phyloP scores from a whole-genome alignment of 2,888 invertebrate species.

The Lasioglossum zephyrum region DNA sequence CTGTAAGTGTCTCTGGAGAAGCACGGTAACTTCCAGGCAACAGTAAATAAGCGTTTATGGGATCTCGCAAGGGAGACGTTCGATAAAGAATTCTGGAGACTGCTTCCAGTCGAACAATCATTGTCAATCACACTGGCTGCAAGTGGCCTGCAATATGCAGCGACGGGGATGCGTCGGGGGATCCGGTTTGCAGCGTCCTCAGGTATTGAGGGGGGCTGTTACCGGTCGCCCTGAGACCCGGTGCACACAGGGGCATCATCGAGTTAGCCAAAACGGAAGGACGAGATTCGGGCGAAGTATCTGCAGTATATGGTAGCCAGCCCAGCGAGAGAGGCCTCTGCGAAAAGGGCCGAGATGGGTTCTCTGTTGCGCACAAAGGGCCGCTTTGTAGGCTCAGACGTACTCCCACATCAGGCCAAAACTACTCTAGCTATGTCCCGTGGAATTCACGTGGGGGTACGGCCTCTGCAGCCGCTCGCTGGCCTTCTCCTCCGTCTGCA shows the following conservation, averaged over 20 bases:
- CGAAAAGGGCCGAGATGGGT: constrained; percentile 54
- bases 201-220: constrained; percentile 27
- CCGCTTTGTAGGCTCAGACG: constrained; percentile 63
- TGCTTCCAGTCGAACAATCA: constrained; percentile 12
- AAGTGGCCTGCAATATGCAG: constrained; percentile 18
- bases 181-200: not conserved
- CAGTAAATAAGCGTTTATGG: not conserved
- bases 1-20: not conserved
- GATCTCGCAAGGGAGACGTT: not conserved
- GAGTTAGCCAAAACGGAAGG: constrained; percentile 62
- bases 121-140: not conserved
- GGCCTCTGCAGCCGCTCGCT: not conserved
- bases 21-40: not conserved
- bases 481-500: constrained; percentile 40
- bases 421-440: constrained; percentile 53
- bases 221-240: constrained; percentile 36
- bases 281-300: constrained; percentile 56
- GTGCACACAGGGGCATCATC: constrained; percentile 35
- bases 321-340: constrained; percentile 13
- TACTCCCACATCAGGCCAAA: constrained; percentile 54
- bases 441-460: constrained; percentile 55
- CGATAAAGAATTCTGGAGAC: not conserved
- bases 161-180: constrained; percentile 13
- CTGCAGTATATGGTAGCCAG: constrained; percentile 22
- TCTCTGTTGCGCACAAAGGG: constrained; percentile 50